Conservation (phyloP, 1,140 invertebrate genomes). For the Spodoptera frugiperda region DNA sequence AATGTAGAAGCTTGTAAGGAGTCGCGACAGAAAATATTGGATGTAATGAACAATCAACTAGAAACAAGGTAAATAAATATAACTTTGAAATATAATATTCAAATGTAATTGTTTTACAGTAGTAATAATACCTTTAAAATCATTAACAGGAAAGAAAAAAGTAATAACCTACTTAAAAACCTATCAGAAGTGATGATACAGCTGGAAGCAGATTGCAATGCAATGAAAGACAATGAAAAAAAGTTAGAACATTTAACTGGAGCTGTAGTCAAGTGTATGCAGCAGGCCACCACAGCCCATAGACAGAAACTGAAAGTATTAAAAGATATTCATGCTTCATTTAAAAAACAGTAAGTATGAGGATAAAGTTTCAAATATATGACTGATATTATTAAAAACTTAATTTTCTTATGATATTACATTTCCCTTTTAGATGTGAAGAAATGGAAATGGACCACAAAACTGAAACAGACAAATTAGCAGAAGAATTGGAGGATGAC, state of each 20-base stretch:
- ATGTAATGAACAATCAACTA: slow-evolving; percentile 44
- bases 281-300: slow-evolving; percentile 68
- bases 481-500: slow-evolving; percentile 69
- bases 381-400: too few species aligned
- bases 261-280: slow-evolving; percentile 73
- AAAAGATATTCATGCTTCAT: slow-evolving; percentile 68
- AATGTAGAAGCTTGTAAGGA: slow-evolving; percentile 62
- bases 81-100: not conserved
- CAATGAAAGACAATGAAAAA: slow-evolving; percentile 74
- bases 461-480: slow-evolving; percentile 67
- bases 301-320: slow-evolving; percentile 71
- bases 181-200: slow-evolving; percentile 65
- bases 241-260: slow-evolving; percentile 73
- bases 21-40: slow-evolving; percentile 59
- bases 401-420: slow-evolving; percentile 14
- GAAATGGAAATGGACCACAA: slow-evolving; percentile 69
- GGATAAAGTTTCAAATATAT: too few species aligned
- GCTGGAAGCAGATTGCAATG: slow-evolving; percentile 69
- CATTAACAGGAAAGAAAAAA: slow-evolving; percentile 67
- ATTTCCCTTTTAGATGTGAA: slow-evolving; percentile 62
- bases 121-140: not conserved
- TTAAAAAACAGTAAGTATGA: slow-evolving; percentile 69
- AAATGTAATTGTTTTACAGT: too few species aligned
- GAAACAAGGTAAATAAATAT: slow-evolving; percentile 22
- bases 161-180: slow-evolving; percentile 66